These are phyloP conservation scores for Vidua chalybeata DNA, from an alignment of 2,113 vertebrate species.

Conservation along the genomic window DNA sequence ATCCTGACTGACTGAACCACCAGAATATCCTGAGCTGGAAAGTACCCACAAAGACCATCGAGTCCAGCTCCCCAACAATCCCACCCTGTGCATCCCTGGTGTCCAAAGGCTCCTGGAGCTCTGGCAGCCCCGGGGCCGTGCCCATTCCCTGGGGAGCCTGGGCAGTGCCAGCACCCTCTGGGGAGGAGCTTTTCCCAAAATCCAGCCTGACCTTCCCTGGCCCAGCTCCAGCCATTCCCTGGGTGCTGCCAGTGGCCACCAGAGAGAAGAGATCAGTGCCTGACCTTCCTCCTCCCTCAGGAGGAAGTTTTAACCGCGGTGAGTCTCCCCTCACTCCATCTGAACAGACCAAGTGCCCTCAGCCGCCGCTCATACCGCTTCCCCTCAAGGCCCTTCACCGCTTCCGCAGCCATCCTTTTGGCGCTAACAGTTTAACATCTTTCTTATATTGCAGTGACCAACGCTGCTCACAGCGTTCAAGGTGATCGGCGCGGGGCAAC, in stretches of 20 bases:
- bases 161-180: background rate
- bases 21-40: background rate
- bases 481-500: rapidly evolving
- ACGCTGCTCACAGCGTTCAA: too few relatives aligned
- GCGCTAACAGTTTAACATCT: background rate
- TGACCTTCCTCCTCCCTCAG: background rate
- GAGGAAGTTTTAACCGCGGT: too few relatives aligned
- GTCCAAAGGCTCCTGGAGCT: background rate
- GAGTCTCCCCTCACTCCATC: background rate
- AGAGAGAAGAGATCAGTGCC: too few relatives aligned
- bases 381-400: background rate
- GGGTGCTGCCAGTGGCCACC: background rate
- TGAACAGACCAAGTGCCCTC: background rate
- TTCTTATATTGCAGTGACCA: background rate
- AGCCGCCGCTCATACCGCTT: background rate
- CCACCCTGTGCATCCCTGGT: background rate
- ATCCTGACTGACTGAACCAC: background rate
- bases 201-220: rapidly evolving
- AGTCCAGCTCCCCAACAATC: background rate
- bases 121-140: background rate
- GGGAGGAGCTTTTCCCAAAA: background rate
- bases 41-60: rapidly evolving
- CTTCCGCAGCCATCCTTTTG: too few relatives aligned
- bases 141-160: background rate
- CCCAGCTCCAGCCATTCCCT: background rate